phyloP scores from a whole-genome alignment of 2,113 vertebrate species.

The Camelus dromedarius region DNA sequence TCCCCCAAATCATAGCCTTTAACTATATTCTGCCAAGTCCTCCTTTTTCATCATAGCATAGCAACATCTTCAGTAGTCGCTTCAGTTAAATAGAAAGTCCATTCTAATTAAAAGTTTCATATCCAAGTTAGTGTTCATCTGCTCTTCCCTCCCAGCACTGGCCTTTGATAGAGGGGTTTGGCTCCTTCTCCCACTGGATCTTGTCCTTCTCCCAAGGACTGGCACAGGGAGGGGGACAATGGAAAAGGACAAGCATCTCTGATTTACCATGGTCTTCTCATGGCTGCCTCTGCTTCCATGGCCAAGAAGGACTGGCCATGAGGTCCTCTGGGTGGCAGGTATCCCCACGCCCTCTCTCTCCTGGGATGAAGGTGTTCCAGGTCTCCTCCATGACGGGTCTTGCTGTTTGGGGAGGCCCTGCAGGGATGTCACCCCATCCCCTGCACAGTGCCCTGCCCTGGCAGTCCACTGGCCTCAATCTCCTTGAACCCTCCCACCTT shows the following conservation, averaged over 20 bases:
- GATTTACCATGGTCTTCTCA: background rate
- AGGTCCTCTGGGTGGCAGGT: background rate
- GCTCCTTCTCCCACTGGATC: background rate
- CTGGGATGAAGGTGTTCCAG: background rate
- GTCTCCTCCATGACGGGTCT: background rate
- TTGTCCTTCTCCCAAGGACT: background rate
- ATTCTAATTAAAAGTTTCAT: background rate
- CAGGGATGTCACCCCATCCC: background rate
- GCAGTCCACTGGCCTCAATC: background rate
- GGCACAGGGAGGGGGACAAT: background rate
- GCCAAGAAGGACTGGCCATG: background rate
- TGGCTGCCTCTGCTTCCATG: background rate
- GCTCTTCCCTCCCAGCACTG: background rate
- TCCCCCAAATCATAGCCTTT: background rate
- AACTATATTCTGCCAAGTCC: background rate
- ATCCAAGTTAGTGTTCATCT: background rate
- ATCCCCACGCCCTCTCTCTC: background rate
- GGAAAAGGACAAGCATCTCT: background rate
- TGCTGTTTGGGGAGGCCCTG: background rate
- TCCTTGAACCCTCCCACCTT: background rate
- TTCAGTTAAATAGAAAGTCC: background rate
- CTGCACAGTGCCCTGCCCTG: background rate
- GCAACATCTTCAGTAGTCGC: background rate
- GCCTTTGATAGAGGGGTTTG: background rate
- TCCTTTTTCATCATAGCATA: background rate